These are phyloP conservation scores for Planococcus citri DNA, from an alignment of 1,140 invertebrate species.

Conservation along the genomic window DNA sequence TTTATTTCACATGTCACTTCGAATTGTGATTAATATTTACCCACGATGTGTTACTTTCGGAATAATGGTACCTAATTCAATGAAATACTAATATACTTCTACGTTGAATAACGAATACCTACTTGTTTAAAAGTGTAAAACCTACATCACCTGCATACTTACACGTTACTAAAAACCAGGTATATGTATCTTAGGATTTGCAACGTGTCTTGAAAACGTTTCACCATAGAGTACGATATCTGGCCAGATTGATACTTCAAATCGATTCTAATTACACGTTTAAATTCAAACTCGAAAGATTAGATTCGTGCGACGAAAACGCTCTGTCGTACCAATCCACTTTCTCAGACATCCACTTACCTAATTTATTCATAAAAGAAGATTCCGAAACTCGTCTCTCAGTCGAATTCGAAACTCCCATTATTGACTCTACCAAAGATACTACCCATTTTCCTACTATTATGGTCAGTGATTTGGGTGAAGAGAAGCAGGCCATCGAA, in stretches of 20 bases:
- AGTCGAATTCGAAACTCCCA: background rate
- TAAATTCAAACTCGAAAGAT: background rate
- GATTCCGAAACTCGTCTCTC: background rate
- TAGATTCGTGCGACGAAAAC: background rate
- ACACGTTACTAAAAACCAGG: background rate
- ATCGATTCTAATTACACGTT: background rate
- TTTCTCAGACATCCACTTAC: background rate
- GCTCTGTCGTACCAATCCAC: background rate
- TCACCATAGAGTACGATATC: conserved; percentile 6
- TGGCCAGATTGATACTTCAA: background rate
- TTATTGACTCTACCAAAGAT: background rate
- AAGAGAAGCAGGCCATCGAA: background rate
- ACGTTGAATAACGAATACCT: no score
- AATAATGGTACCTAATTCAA: no score
- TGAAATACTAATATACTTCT: no score
- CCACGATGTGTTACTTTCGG: no score
- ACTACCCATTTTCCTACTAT: background rate
- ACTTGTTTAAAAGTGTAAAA: no score
- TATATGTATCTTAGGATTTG: conserved; percentile 6
- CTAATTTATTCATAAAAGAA: background rate
- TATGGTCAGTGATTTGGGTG: background rate
- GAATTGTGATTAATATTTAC: no score
- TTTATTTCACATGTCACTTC: no score
- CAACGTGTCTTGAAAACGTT: background rate
- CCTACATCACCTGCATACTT: background rate